Evolutionary conservation across 1,140 invertebrate genomes (phyloP).

Genomic region (Ladona fulva): DNA sequence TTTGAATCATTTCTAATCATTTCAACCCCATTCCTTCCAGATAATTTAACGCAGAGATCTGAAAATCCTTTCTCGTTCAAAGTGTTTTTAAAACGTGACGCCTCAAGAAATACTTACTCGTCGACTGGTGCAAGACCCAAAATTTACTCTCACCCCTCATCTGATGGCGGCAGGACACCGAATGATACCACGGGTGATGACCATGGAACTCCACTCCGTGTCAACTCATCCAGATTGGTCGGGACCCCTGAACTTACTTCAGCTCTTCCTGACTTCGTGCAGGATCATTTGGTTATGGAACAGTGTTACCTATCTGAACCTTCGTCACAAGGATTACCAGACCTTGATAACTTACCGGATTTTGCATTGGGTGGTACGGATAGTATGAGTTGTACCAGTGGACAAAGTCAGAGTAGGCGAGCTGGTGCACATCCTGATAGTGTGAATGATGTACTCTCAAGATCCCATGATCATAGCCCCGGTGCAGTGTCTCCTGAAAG

Average conservation of each 20-base stretch:
- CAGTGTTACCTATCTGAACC: slow-evolving; percentile 43
- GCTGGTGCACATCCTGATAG: background rate
- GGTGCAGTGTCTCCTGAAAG: background rate
- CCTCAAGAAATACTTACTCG: background rate
- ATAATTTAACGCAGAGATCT: background rate
- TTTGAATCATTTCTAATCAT: background rate
- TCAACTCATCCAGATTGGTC: slow-evolving; percentile 15
- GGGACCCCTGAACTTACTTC: slow-evolving; percentile 34
- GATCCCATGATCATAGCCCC: background rate
- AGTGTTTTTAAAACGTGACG: background rate
- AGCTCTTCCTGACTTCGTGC: slow-evolving; percentile 49
- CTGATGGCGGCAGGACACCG: slow-evolving; percentile 24
- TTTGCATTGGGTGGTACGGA: slow-evolving; percentile 33
- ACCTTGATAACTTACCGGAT: slow-evolving; percentile 46
- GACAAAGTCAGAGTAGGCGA: background rate
- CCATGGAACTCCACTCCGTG: background rate
- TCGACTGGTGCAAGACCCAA: slow-evolving; percentile 44
- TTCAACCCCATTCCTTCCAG: background rate
- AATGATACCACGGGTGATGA: slow-evolving; percentile 24
- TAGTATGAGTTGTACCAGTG: background rate
- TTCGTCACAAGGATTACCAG: slow-evolving; percentile 29
- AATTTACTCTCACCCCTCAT: slow-evolving; percentile 35
- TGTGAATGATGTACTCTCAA: background rate
- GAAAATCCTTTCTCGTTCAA: background rate
- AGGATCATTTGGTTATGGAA: slow-evolving; percentile 50